Evolutionary conservation across 2,113 vertebrate species (phyloP).

Genomic region (Platycercus adscitus): DNA sequence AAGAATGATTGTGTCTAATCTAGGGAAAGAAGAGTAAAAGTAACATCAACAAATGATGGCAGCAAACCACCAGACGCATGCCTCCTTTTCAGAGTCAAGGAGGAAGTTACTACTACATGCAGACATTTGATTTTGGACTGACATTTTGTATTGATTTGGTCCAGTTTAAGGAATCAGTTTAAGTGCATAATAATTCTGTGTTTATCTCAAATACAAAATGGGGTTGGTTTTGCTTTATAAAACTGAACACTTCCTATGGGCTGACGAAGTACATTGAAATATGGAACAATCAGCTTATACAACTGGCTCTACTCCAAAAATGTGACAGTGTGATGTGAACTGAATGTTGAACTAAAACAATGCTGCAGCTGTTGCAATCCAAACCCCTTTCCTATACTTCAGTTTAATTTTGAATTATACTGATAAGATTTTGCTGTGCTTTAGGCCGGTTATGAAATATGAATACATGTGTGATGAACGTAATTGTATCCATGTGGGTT

Average conservation of each 20-base stretch:
- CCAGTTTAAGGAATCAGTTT: background rate
- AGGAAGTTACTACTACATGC: background rate
- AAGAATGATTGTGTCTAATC: background rate
- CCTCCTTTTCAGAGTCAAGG: background rate
- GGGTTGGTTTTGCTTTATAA: background rate
- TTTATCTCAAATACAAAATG: background rate
- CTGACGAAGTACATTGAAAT: background rate
- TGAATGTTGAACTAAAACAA: background rate
- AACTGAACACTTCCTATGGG: background rate
- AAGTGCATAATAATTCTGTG: background rate
- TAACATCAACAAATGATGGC: background rate
- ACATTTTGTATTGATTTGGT: background rate
- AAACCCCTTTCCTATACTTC: background rate
- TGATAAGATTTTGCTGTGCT: background rate
- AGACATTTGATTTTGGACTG: background rate
- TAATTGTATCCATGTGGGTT: background rate
- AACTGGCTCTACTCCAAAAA: background rate
- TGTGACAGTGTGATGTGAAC: background rate
- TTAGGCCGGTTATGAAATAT: background rate
- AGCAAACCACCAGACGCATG: background rate
- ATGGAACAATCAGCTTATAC: background rate
- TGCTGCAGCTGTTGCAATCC: background rate
- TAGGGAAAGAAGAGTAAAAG: background rate
- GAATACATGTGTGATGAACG: background rate
- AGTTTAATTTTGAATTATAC: background rate